Percentiles rank a stretch among this genome's conserved stretches.
These are phyloP conservation scores for Enteromius treurensis DNA, from an alignment of 2,797 vertebrate genomes.

Conservation along the genomic window DNA sequence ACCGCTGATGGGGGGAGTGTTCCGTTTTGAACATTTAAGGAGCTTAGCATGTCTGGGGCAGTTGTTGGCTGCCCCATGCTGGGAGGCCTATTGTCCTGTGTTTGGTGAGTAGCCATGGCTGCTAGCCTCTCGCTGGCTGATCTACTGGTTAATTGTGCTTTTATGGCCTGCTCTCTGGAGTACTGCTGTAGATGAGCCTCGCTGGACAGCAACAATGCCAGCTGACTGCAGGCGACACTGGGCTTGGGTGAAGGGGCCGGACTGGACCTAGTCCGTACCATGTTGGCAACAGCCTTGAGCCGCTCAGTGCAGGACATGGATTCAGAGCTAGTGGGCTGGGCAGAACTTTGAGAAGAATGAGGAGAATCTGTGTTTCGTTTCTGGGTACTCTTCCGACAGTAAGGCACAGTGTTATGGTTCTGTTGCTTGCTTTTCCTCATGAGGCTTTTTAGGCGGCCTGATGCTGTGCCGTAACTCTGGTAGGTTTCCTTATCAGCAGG, in stretches of 20 bases:
- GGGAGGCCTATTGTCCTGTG: conserved; percentile 84
- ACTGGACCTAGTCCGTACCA: conserved; percentile 94
- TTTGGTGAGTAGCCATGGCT: conserved; percentile 89
- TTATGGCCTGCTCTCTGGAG: conserved; percentile 94
- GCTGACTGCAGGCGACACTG: conserved; percentile 95
- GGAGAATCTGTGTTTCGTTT: conserved; percentile 88
- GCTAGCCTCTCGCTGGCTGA: conserved; percentile 95
- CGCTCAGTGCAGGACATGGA: conserved; percentile 92
- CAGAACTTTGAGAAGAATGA: conserved; percentile 79
- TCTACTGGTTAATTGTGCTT: conserved; percentile 92
- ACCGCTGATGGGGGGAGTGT: conserved; percentile 76
- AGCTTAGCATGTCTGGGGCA: conserved; percentile 81
- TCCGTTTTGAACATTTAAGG: conserved; percentile 84
- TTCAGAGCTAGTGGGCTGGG: conserved; percentile 78
- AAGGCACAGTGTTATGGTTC: conserved; percentile 86
- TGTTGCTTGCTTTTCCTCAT: conserved; percentile 94
- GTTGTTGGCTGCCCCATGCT: conserved; percentile 78
- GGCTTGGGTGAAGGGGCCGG: conserved; percentile 95
- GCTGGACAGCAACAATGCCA: conserved; percentile 95
- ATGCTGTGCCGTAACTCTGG: conserved; percentile 90
- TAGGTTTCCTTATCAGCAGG: conserved; percentile 85
- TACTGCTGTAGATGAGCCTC: conserved; percentile 98
- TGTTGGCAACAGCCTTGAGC: conserved; percentile 94
- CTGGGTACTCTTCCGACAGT: conserved; percentile 79
- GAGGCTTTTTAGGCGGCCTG: conserved; percentile 92